A percentile compares a stretch with the other conserved stretches of the same genome.
Conservation (phyloP, 2,797 vertebrate genomes). For the Glyptemys insculpta region DNA sequence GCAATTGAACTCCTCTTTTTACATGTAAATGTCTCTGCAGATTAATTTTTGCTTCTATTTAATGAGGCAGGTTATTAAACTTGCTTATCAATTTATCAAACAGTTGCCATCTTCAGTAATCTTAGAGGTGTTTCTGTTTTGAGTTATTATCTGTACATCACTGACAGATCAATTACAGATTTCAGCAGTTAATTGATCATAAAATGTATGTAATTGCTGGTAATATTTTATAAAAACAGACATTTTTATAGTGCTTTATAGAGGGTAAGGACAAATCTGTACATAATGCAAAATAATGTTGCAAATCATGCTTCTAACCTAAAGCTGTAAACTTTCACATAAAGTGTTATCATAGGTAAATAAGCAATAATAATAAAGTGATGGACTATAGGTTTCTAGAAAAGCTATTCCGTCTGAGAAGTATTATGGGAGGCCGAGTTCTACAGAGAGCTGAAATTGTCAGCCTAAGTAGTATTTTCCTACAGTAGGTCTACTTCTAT, state of each 20-base stretch:
- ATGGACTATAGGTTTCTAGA: not conserved
- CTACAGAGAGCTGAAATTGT: not conserved
- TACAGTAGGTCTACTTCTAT: not conserved
- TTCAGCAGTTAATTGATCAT: conserved; percentile 74
- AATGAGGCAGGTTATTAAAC: conserved; percentile 82
- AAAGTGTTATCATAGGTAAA: not conserved
- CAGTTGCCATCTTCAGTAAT: conserved; percentile 80
- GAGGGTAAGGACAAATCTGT: not conserved
- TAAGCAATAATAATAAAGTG: not conserved
- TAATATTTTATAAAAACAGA: conserved; percentile 41
- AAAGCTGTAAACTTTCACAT: not conserved
- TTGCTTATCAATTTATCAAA: conserved; percentile 84
- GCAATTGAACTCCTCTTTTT: conserved; percentile 66
- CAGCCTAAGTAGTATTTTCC: not conserved
- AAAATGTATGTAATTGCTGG: conserved; percentile 38
- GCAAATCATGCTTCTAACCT: not conserved
- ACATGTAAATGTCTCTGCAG: conserved; percentile 72
- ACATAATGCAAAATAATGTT: conserved; percentile 9
- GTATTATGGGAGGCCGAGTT: accelerated
- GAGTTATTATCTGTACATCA: conserved; percentile 77
- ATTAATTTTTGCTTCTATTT: conserved; percentile 80
- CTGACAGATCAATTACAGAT: conserved; percentile 76
- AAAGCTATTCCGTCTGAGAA: not conserved
- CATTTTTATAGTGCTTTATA: not conserved
- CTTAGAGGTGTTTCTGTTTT: conserved; percentile 80